Base-by-base conservation (phyloP, 2,113 vertebrate genomes). In the Dicaeum eximium region DNA sequence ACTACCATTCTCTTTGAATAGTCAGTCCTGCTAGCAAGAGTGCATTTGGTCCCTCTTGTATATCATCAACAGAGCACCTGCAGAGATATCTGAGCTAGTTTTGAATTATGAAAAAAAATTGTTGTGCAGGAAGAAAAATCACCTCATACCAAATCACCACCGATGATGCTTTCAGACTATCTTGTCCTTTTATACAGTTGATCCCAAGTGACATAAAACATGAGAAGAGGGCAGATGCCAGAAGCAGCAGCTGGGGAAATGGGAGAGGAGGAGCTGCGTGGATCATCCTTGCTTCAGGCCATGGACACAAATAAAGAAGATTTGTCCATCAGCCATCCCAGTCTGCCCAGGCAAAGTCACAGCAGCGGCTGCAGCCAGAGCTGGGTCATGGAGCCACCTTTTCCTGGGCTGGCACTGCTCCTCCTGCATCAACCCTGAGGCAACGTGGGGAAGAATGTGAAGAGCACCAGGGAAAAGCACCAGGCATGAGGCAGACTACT, bases 371-470 rank as follows among this genome's bases (percentile, higher is more conserved):
- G 38, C 47, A 66, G 67, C 44, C 40, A 23, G 53, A 48, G 30
- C 53, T 86, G 40, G 54, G 60, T 6, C 9, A 13, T 14, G 40
- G n/a, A 91, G 12, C 9, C 1, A 1, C 9, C 17, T 66, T 40
- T 48, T 57, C 38, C 47, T n/a, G 65, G 57, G 47, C 51, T 87
- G 72, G 31, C 45, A 45, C 44, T 18, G 37, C 5, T 87, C 31
- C 30, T 70, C 22, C 37, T 4, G 0, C 4, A n/a, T 10, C 50
- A 87, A 0, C 22, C 45, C 60, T 8, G 9, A 65, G 33, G 48
- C 53, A 48, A 12, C 0, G 0, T 0, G 3, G 60, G n/a, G 38
- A 37, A 66, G 13, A 80, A 70, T 1, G 13, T 2, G 20, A 73
- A 33, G 19, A 86, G 12, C 27, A 48, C 15, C n/a, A 51, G 53